Evolutionary conservation across 2,797 vertebrate species (phyloP).

Genomic region (Salarias fasciatus): DNA sequence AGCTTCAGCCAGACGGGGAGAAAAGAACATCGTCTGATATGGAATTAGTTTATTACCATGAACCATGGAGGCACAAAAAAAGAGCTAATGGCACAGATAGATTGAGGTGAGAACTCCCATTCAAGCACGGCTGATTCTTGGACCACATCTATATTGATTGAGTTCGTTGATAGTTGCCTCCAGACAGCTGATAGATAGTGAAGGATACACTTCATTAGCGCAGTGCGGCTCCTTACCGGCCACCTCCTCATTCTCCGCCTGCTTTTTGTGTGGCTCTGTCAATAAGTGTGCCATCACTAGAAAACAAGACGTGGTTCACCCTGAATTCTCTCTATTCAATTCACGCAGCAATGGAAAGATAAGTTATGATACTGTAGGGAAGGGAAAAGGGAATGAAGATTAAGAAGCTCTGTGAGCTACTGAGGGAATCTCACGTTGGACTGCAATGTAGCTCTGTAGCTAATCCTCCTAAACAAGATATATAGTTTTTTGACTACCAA

Average conservation of each 20-base stretch:
- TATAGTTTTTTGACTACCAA: constrained; percentile 21
- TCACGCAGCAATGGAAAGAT: constrained; percentile 57
- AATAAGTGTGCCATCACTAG: constrained; percentile 43
- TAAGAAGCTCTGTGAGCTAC: constrained; percentile 29
- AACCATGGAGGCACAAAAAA: constrained; percentile 42
- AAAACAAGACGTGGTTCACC: constrained; percentile 30
- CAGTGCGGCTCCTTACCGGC: constrained; percentile 41
- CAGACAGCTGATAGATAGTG: constrained; percentile 77
- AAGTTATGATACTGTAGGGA: constrained; percentile 39
- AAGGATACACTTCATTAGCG: constrained; percentile 80
- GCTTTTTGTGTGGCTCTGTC: constrained; percentile 66
- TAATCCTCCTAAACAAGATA: constrained; percentile 20
- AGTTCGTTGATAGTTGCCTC: constrained; percentile 61
- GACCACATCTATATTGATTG: constrained; percentile 79
- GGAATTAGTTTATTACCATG: constrained; percentile 43
- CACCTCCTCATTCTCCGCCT: constrained; percentile 62
- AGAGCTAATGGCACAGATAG: constrained; percentile 66
- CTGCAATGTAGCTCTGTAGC: constrained; percentile 13
- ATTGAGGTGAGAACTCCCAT: constrained; percentile 66
- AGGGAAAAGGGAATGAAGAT: constrained; percentile 29
- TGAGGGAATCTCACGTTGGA: constrained; percentile 2
- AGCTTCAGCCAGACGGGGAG: constrained; percentile 2
- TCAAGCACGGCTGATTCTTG: constrained; percentile 69
- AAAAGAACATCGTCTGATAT: constrained; percentile 13
- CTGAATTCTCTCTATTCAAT: constrained; percentile 44